Evolutionary conservation across 2,113 vertebrate genomes (phyloP).

Genomic region (Seriola aureovittata): DNA sequence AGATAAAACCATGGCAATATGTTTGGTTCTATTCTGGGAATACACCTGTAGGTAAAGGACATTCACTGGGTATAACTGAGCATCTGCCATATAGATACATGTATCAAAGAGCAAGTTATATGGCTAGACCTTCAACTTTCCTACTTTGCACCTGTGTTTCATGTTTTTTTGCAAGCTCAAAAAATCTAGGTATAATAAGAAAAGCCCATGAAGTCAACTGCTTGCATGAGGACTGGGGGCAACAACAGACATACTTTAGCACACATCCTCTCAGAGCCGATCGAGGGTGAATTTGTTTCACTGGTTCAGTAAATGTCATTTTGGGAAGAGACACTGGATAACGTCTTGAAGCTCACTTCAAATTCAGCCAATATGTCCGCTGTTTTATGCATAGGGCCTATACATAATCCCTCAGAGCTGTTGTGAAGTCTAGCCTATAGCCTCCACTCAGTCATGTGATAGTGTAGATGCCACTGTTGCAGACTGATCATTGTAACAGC

Average conservation of each 20-base stretch:
- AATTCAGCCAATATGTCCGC: not conserved
- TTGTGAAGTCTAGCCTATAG: constrained; percentile 36
- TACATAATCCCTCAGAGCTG: constrained; percentile 16
- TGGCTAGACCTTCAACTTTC: not conserved
- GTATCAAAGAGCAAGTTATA: constrained; percentile 3
- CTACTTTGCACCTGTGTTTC: not conserved
- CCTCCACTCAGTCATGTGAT: constrained; percentile 55
- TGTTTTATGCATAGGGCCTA: not conserved
- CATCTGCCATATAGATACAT: not conserved
- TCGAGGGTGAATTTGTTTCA: constrained; percentile 3
- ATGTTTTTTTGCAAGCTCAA: constrained; percentile 1
- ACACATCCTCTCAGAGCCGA: constrained; percentile 19
- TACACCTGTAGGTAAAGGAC: constrained; percentile 36
- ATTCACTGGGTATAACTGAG: constrained; percentile 9
- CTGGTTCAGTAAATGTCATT: constrained; percentile 18
- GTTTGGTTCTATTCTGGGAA: constrained; percentile 49
- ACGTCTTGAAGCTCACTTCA: constrained; percentile 9
- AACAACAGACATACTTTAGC: constrained; percentile 1
- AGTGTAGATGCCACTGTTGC: constrained; percentile 60
- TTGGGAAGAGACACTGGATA: not conserved
- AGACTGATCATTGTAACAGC: constrained; percentile 74
- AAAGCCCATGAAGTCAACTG: constrained; percentile 2
- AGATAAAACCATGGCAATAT: constrained; percentile 41
- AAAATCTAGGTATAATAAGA: not conserved
- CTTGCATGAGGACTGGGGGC: constrained; percentile 6